Evolutionary conservation across 1,140 invertebrate genomes (phyloP).

Genomic region (Triops longicaudatus): DNA sequence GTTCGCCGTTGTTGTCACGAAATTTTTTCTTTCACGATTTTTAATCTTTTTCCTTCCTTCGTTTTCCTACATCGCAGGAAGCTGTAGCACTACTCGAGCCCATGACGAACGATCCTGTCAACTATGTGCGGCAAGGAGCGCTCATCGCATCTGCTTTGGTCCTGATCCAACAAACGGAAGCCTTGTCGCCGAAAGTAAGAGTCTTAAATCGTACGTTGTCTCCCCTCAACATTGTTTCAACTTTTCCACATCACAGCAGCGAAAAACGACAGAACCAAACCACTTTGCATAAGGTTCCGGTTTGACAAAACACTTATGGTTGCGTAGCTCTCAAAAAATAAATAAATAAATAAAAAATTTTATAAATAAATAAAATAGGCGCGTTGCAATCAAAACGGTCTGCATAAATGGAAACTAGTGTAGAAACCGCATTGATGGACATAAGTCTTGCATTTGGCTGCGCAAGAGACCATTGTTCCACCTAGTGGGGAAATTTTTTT

Average conservation of each 20-base stretch:
- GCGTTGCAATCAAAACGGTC: too few species aligned
- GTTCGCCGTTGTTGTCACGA: not conserved
- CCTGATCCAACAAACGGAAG: constrained; percentile 94
- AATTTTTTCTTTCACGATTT: not conserved
- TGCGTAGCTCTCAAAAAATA: not conserved
- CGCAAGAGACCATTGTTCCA: too few species aligned
- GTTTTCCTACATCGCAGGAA: constrained; percentile 51
- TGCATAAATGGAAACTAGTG: not conserved
- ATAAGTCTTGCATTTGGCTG: too few species aligned
- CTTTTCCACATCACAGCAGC: not conserved
- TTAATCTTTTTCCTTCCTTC: constrained; percentile 16
- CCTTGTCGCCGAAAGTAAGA: constrained; percentile 73
- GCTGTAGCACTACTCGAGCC: constrained; percentile 94
- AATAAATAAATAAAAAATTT: not conserved
- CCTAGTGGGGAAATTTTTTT: not conserved
- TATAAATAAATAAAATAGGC: too few species aligned
- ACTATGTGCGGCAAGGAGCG: constrained; percentile 97
- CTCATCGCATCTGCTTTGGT: constrained; percentile 95
- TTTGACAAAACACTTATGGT: too few species aligned
- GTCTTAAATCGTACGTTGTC: constrained; percentile 25
- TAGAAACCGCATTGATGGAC: too few species aligned
- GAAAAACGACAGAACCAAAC: too few species aligned
- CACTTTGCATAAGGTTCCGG: too few species aligned
- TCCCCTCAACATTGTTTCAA: constrained; percentile 23
- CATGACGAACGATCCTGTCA: constrained; percentile 97